phyloP scores from a whole-genome alignment of 2,113 vertebrate genomes.

The Lophochroa leadbeateri region DNA sequence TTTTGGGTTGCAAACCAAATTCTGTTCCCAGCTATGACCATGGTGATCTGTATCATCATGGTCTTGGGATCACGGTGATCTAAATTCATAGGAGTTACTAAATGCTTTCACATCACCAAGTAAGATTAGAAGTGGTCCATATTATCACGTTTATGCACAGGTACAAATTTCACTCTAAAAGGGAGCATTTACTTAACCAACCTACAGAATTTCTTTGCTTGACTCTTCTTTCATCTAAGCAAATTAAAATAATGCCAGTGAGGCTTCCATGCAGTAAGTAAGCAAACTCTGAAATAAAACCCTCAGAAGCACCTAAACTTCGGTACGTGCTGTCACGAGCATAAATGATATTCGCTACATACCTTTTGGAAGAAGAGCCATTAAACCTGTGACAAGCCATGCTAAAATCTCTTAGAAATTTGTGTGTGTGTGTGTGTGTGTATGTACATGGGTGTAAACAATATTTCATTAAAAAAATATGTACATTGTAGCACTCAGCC shows the following conservation, averaged over 20 bases:
- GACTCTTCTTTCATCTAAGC: background rate
- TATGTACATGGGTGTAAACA: background rate
- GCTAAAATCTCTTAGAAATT: background rate
- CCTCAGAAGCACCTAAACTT: background rate
- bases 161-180: background rate
- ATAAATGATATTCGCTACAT: background rate
- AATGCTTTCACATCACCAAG: background rate
- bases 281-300: background rate
- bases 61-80: background rate
- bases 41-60: background rate
- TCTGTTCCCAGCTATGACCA: background rate
- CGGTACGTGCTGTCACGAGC: background rate
- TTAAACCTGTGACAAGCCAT: background rate
- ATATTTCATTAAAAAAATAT: background rate
- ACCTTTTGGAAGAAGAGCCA: background rate
- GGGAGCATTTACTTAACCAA: background rate
- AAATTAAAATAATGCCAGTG: background rate
- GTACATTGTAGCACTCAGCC: background rate
- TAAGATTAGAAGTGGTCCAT: background rate
- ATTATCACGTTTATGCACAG: background rate
- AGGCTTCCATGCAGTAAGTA: background rate
- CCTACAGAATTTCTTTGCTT: background rate
- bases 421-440: background rate
- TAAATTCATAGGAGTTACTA: background rate
- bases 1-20: background rate